phyloP scores from a whole-genome alignment of 2,113 vertebrate species.

The Parotia lawesii region DNA sequence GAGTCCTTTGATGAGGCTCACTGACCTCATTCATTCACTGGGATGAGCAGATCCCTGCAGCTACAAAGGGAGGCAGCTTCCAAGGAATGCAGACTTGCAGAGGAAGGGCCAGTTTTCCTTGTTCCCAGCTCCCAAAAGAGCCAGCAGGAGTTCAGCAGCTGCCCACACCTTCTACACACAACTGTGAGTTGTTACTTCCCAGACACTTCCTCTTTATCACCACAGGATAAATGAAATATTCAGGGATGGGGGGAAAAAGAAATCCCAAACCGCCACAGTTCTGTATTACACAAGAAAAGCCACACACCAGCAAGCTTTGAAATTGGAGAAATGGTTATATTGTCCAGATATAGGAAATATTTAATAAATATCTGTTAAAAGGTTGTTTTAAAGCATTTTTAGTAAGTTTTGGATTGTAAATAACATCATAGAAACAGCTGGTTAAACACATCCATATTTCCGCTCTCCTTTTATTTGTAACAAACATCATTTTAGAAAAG shows the following conservation, averaged over 20 bases:
- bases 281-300: background rate
- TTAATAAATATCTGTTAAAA: slow-evolving; percentile 55
- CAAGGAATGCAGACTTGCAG: background rate
- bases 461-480: slow-evolving; percentile 8
- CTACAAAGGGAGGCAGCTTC: background rate
- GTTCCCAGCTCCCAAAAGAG: background rate
- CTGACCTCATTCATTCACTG: background rate
- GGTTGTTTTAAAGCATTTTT: slow-evolving; percentile 23
- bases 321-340: slow-evolving; percentile 49
- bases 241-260: accelerated
- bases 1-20: background rate
- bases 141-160: background rate
- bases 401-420: background rate
- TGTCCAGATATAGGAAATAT: slow-evolving; percentile 37
- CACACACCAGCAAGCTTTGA: background rate
- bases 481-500: slow-evolving; percentile 41
- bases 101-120: background rate
- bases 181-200: background rate
- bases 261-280: background rate
- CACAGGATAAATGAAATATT: background rate
- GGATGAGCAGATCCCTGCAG: background rate
- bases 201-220: background rate
- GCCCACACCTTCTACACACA: background rate
- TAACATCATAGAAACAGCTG: slow-evolving; percentile 18
- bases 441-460: background rate